These are phyloP conservation scores for Eilema sororculum DNA, from an alignment of 2,888 invertebrate species.

Conservation along the genomic window DNA sequence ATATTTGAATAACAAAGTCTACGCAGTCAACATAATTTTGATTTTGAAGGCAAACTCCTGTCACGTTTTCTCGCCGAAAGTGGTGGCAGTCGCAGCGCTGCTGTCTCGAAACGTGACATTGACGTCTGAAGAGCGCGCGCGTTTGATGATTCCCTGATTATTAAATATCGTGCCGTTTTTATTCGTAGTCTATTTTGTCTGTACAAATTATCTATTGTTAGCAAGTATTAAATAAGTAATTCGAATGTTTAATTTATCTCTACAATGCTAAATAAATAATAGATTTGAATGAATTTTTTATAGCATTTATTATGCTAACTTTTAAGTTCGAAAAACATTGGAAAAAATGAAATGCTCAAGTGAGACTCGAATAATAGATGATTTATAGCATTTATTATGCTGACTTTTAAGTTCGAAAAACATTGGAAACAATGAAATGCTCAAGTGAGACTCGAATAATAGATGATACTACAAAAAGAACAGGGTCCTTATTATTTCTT, in stretches of 20 bases:
- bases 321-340: no score
- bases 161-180: conserved; percentile 69
- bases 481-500: no score
- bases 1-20: conserved; percentile 52
- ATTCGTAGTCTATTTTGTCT: conserved; percentile 55
- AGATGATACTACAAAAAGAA: no score
- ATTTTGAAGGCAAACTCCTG: conserved; percentile 64
- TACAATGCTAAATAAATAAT: no score
- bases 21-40: conserved; percentile 53
- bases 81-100: conserved; percentile 67
- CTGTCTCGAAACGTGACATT: conserved; percentile 79
- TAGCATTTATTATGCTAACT: no score
- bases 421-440: no score
- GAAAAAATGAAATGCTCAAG: no score
- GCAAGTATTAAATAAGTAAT: conserved; percentile 47
- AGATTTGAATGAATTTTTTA: no score
- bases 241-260: neutral
- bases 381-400: no score
- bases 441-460: no score
- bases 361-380: no score
- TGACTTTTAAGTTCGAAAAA: no score
- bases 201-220: conserved; percentile 46
- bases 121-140: conserved; percentile 61
- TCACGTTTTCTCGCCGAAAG: conserved; percentile 78
- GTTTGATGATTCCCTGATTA: conserved; percentile 77